Evolutionary conservation across 2,797 vertebrate genomes (phyloP).

Genomic region (Microctenopoma lineatum): DNA sequence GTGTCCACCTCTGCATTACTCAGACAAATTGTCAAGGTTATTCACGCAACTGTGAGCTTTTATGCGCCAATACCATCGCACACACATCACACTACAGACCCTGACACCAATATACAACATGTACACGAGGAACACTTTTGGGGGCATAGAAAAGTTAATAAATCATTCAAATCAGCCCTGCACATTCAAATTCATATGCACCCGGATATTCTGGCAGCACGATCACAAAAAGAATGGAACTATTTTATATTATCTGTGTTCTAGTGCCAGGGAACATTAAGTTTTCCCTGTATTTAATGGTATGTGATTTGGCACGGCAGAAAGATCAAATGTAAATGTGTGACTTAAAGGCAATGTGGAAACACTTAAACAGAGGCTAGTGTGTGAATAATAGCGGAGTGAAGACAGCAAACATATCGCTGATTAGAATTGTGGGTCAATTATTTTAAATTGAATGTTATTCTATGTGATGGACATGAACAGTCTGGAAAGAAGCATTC

Average conservation of each 20-base stretch:
- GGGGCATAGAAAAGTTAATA: conserved; percentile 52
- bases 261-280: conserved; percentile 64
- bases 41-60: conserved; percentile 27
- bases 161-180: conserved; percentile 51
- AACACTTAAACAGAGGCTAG: conserved; percentile 69
- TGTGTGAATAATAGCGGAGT: conserved; percentile 33
- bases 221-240: conserved; percentile 26
- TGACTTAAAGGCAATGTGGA: conserved; percentile 67
- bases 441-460: conserved; percentile 38
- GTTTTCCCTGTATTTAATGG: conserved; percentile 56
- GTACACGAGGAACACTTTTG: conserved; percentile 42
- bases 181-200: conserved; percentile 45
- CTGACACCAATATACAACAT: conserved; percentile 58
- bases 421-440: conserved; percentile 39
- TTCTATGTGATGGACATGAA: conserved; percentile 32
- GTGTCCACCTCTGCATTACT: conserved; percentile 25
- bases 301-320: conserved; percentile 57
- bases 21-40: conserved; percentile 32
- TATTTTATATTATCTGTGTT: conserved; percentile 65
- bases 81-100: not conserved
- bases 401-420: conserved; percentile 30
- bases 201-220: conserved; percentile 43
- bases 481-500: conserved; percentile 31
- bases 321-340: conserved; percentile 67
- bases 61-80: conserved; percentile 22